Evolutionary conservation across 2,888 invertebrate genomes (phyloP).

Genomic region (Erpobdella octoculata): DNA sequence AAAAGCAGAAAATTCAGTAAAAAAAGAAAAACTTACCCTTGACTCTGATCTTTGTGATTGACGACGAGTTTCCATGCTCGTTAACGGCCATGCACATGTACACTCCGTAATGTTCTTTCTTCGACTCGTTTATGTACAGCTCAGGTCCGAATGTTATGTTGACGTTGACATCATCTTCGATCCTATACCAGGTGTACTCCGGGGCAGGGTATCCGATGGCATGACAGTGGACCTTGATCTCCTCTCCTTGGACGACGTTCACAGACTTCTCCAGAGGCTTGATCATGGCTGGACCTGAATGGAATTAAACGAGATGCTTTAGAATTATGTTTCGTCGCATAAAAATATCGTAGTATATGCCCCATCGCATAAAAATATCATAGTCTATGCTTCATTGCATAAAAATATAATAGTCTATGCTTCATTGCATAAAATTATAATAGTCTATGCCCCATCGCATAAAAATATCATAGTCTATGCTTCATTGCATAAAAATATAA

Average conservation of each 20-base stretch:
- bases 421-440: neutral
- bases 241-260: conserved; percentile 26
- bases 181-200: conserved; percentile 15
- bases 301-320: neutral
- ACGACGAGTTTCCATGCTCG: neutral
- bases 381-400: too few relatives aligned
- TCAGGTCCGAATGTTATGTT: neutral
- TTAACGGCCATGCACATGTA: conserved; percentile 26
- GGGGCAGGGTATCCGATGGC: conserved; percentile 24
- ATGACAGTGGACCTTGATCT: conserved; percentile 9
- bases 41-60: conserved; percentile 26
- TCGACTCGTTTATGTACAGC: conserved; percentile 12
- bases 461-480: too few relatives aligned
- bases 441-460: too few relatives aligned
- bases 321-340: neutral
- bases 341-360: too few relatives aligned
- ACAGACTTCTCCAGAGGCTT: conserved; percentile 28
- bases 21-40: conserved; percentile 22
- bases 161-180: neutral
- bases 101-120: conserved; percentile 25
- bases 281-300: conserved; percentile 18
- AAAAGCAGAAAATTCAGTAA: neutral
- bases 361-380: too few relatives aligned
- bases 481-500: too few relatives aligned
- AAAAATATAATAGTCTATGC: too few relatives aligned